Evolutionary conservation across 2,888 invertebrate species (phyloP).

Genomic region (Odontothrips loti): DNA sequence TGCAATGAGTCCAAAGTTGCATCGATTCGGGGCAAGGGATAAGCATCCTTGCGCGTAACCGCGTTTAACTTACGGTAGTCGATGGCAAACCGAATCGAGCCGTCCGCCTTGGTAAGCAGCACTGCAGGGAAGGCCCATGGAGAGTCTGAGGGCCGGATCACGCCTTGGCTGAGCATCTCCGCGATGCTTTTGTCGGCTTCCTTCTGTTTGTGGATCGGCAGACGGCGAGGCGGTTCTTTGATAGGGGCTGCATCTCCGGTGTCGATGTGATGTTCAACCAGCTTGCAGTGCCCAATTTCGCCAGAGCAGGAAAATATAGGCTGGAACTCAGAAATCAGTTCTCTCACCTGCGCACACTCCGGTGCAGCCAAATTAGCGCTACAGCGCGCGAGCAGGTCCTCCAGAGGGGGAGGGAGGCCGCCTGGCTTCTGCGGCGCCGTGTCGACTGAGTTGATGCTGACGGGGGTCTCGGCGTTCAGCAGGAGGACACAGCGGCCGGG

Average conservation of each 20-base stretch:
- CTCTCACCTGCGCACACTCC: neutral
- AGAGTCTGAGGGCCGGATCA: neutral
- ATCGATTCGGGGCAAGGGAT: neutral
- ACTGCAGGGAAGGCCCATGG: neutral
- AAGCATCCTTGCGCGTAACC: neutral
- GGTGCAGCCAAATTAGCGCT: neutral
- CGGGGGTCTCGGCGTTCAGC: neutral
- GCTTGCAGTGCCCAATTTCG: constrained; percentile 1
- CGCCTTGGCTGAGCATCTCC: constrained; percentile 18
- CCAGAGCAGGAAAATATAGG: neutral
- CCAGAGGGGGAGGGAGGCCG: neutral
- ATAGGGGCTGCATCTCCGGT: neutral
- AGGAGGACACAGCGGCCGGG: neutral
- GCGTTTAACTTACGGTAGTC: neutral
- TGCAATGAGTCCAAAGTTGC: neutral
- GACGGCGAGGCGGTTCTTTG: neutral
- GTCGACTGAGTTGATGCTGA: neutral
- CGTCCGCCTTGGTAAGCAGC: neutral
- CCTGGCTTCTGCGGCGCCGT: neutral
- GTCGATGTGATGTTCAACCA: constrained; percentile 1
- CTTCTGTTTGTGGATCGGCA: neutral
- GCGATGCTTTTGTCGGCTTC: neutral
- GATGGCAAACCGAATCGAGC: neutral
- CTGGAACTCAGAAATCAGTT: neutral
- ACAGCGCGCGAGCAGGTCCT: neutral